These are phyloP conservation scores for Drosophila malerkotliana DNA, from an alignment of 1,140 invertebrate genomes.

Conservation along the genomic window DNA sequence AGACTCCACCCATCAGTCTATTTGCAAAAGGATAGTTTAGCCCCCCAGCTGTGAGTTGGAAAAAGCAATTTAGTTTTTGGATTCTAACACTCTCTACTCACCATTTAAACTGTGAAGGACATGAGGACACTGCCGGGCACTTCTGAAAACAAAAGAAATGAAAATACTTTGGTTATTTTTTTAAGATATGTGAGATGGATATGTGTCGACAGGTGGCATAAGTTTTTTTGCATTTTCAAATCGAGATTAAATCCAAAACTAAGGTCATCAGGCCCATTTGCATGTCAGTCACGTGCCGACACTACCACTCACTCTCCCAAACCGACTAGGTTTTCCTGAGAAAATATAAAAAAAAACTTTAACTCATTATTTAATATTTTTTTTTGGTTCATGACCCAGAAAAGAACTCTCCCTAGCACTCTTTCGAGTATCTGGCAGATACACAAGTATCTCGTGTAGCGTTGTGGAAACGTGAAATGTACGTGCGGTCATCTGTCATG, in stretches of 20 bases:
- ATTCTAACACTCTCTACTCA: constrained; percentile 61
- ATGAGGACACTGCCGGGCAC: too few species aligned
- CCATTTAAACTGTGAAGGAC: constrained; percentile 71
- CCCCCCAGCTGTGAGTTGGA: constrained; percentile 7
- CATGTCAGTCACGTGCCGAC: constrained; percentile 54
- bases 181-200: neutral
- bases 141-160: constrained; percentile 14
- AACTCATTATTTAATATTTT: constrained; percentile 79
- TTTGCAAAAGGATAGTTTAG: neutral
- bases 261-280: constrained; percentile 24
- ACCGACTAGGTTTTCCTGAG: neutral
- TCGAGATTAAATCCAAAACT: neutral
- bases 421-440: constrained; percentile 11
- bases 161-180: neutral
- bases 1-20: too few species aligned
- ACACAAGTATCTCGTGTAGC: constrained; percentile 30
- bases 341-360: constrained; percentile 42
- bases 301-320: constrained; percentile 15
- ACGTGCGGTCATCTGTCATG: constrained; percentile 81
- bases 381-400: constrained; percentile 73
- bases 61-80: constrained; percentile 71
- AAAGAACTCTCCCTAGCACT: constrained; percentile 11
- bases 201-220: neutral
- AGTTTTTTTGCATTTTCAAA: neutral
- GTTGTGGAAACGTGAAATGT: constrained; percentile 55